Evolutionary conservation across 1,140 invertebrate species (phyloP).

Genomic region (Globodera rostochiensis): DNA sequence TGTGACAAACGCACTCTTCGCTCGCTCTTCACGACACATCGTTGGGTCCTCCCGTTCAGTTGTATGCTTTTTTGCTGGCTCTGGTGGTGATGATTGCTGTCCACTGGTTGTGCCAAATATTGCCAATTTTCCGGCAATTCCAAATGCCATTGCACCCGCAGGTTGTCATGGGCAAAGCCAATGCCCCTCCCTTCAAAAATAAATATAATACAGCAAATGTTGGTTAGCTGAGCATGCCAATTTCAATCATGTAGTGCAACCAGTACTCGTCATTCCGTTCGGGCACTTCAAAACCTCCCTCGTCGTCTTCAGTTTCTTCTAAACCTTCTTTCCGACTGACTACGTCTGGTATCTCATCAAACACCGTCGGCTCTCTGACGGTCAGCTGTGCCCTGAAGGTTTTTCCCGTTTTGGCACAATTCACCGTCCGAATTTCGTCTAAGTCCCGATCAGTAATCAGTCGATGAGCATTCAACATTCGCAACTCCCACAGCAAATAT

Average conservation of each 20-base stretch:
- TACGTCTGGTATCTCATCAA: neutral
- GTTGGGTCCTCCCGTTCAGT: neutral
- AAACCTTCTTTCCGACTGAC: neutral
- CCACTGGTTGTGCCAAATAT: neutral
- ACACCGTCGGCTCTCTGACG: neutral
- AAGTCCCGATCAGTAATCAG: neutral
- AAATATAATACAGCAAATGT: neutral
- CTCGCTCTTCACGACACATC: neutral
- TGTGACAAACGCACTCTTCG: neutral
- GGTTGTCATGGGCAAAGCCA: conserved; percentile 4
- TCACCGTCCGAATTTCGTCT: neutral
- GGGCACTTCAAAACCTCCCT: conserved; percentile 14
- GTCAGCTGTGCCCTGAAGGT: neutral
- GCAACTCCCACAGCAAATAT: conserved; percentile 3
- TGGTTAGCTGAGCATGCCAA: neutral
- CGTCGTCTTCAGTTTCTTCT: neutral
- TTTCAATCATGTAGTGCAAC: conserved; percentile 22
- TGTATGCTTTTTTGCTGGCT: neutral
- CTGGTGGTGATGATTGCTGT: neutral
- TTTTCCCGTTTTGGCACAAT: conserved; percentile 14
- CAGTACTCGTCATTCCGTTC: conserved; percentile 18
- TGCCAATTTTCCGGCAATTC: conserved; percentile 15
- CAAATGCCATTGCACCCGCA: conserved; percentile 12
- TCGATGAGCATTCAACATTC: neutral
- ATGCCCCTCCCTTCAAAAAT: neutral